Evolutionary conservation across 2,888 invertebrate genomes (phyloP), one percentile per base, ranked within the genome.

Genomic region (Trypoxylon attenuatum): DNA sequence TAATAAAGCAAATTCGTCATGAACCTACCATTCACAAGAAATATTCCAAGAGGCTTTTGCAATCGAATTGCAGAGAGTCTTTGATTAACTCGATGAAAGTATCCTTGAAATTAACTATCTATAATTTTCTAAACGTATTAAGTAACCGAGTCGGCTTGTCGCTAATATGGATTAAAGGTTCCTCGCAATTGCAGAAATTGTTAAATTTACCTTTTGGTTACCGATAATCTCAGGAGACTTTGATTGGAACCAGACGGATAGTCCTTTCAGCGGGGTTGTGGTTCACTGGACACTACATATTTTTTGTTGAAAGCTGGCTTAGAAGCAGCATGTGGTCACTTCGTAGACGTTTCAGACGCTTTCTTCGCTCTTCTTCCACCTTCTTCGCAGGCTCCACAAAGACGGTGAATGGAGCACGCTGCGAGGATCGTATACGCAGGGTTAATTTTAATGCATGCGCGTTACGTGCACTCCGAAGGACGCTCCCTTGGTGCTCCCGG

Each of bases 361-460:
- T 33, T 52, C 38, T 43, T 45, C 21, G 19, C 29, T 49, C 52
- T 4, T 25, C 25, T 10, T 41, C 15, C 27, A 18, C 33, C 13
- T 10, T 13, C 13, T 13, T 33, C 16, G 39, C 4, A 4, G 39
- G n/a, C 39, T 39, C 13, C 4, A n/a, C n/a, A n/a, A n/a, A 16
- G 16, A 10, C 50, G 72, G 19, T 72, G 72, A 72, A 72, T 69
- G 67, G 60, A 21, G 22, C 62, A 54, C 43, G 51, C 60, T 71
- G 50, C 47, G 58, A 73, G 64, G 68, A 73, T 73, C 68, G 57
- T 62, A 68, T 59, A 57, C 64, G 59, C 45, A 38, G 55, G 60
- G 62, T 73, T 73, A 71, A 71, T 71, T 73, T 73, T 62, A 69
- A 73, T 65, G 61, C 42, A 73, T 65, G 61, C 42, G 55, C 46